Base-by-base conservation (phyloP, 2,888 invertebrate species). In the Dinocampus coccinellae region DNA sequence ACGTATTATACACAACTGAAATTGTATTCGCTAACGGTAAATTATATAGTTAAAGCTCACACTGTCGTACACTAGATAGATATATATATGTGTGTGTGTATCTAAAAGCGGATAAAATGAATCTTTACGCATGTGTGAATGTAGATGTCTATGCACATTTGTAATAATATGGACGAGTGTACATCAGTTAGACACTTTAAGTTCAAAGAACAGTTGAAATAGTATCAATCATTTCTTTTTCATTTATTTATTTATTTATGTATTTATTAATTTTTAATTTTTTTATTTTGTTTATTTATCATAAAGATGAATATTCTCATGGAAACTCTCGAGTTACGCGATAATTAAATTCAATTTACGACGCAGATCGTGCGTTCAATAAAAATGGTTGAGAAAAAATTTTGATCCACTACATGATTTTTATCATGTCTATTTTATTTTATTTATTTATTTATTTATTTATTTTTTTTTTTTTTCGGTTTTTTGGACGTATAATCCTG, bases 401-500 rank as follows among this genome's bases (percentile, higher is more conserved):
- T 29, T 29, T 29, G 7, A 29, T 3, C 7, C 29, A 29, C 3
- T 29, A 29, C 7, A 29, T n/a, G n/a, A n/a, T n/a, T n/a, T n/a
- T n/a, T n/a, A n/a, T n/a, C 29, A 29, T 7, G 29, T 29, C 3
- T 7, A 4, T 29, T 29, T 29, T 29, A 29, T 47, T 47, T n/a
- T 47, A 20, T 33, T n/a, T 60, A 34, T 60, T 36, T 62, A 62
- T 24, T 7, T 47, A 62, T 62, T 36, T 47, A 57, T 29, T 11
- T 42, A n/a, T n/a, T 62, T 22, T 42, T 36, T 39, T 24, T 36
- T 20, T 36, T 62, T 36, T 22, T 62, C 24, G 22, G n/a, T 10
- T 26, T 16, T 47, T 24, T 62, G 39, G 62, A 42, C 47, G 62
- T 62, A 26, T 10, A 39, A 39, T 42, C 42, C 62, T 39, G 62